phyloP scores from a whole-genome alignment of 2,888 invertebrate genomes.

The Aphodius sticticus region DNA sequence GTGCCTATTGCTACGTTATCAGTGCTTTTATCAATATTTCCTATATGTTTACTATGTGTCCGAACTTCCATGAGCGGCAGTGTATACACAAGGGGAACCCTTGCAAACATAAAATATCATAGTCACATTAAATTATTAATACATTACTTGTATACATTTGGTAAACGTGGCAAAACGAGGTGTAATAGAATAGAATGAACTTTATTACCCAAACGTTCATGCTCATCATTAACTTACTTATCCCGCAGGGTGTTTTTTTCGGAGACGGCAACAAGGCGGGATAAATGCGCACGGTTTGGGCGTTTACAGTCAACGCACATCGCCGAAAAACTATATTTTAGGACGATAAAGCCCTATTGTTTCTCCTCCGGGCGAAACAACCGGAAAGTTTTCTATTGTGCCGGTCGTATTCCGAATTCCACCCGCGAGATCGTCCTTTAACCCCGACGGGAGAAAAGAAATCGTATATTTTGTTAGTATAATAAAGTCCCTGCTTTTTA shows the following conservation, averaged over 20 bases:
- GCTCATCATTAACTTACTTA: not conserved
- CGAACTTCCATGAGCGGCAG: no score
- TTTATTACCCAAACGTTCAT: not conserved
- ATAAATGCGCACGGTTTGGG: not conserved
- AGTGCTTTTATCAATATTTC: no score
- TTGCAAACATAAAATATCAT: no score
- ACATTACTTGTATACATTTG: no score
- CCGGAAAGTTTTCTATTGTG: not conserved
- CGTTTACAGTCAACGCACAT: not conserved
- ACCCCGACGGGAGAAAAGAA: not conserved
- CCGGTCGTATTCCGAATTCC: conserved; percentile 4
- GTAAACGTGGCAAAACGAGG: no score
- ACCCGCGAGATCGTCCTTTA: not conserved
- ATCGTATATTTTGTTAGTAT: not conserved
- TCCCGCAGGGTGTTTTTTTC: not conserved
- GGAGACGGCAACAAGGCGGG: not conserved
- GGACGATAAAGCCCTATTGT: not conserved
- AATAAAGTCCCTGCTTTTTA: not conserved
- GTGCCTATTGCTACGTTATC: no score
- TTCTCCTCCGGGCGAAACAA: not conserved
- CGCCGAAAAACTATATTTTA: not conserved
- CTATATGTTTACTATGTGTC: no score
- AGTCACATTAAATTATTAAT: no score
- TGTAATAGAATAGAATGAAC: not conserved
- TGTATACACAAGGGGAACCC: no score